A percentile compares a stretch with the other conserved stretches of the same genome.
Evolutionary conservation across 2,113 vertebrate species (phyloP).

Genomic region (Stictonetta naevosa): DNA sequence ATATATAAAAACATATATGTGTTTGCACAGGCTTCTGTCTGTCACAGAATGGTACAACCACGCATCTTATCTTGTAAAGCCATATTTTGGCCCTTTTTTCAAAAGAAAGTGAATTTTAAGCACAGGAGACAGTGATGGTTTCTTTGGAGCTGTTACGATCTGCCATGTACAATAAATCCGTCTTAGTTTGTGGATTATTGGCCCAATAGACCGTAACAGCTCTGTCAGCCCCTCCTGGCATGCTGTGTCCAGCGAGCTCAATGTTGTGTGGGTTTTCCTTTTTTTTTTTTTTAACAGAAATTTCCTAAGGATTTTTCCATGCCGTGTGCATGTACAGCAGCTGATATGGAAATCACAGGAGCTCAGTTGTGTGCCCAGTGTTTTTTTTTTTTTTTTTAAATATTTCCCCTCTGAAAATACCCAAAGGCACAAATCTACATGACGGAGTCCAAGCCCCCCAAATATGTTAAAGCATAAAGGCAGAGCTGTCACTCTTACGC

Average conservation of each 20-base stretch:
- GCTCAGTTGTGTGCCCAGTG: background rate
- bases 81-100: slow-evolving; percentile 60
- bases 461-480: background rate
- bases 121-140: slow-evolving; percentile 59
- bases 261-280: slow-evolving; percentile 33
- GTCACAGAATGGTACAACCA: slow-evolving; percentile 32
- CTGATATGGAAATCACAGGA: slow-evolving; percentile 45
- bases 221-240: slow-evolving; percentile 68
- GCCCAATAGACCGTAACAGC: slow-evolving; percentile 68
- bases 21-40: slow-evolving; percentile 48
- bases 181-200: slow-evolving; percentile 74
- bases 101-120: slow-evolving; percentile 70
- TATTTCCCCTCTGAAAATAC: background rate
- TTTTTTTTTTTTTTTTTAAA: background rate
- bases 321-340: background rate
- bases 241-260: slow-evolving; percentile 44
- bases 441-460: background rate
- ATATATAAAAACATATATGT: background rate
- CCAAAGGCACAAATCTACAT: background rate
- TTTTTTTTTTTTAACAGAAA: slow-evolving; percentile 22
- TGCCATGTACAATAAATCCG: slow-evolving; percentile 73
- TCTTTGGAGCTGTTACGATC: slow-evolving; percentile 71
- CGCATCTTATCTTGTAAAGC: slow-evolving; percentile 59
- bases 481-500: background rate
- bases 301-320: slow-evolving; percentile 53